A percentile compares a stretch with the other conserved stretches of the same genome.
Evolutionary conservation across 2,888 invertebrate genomes (phyloP).

Genomic region (Meghimatium bilineatum): DNA sequence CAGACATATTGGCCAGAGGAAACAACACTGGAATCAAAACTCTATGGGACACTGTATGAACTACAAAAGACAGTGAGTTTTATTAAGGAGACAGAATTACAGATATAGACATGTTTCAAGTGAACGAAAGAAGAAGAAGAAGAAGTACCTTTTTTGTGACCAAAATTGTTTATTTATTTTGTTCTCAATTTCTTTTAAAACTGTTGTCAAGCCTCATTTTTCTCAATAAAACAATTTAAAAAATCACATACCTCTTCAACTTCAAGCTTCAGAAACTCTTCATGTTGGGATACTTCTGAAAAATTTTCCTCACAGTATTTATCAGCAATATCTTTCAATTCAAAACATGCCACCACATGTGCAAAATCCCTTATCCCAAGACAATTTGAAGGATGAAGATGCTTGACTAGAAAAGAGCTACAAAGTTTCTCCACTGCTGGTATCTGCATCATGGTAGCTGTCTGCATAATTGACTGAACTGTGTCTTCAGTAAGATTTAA

Average conservation of each 20-base stretch:
- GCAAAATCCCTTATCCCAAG: conserved; percentile 52
- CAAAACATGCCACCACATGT: conserved; percentile 47
- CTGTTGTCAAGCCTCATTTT: not conserved
- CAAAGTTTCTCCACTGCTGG: conserved; percentile 50
- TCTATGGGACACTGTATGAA: too few relatives aligned
- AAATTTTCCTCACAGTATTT: conserved; percentile 53
- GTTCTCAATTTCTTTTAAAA: too few relatives aligned
- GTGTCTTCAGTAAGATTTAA: conserved; percentile 50
- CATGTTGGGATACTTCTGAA: conserved; percentile 51
- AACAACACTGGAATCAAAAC: too few relatives aligned
- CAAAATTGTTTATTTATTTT: too few relatives aligned
- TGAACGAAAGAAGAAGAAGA: too few relatives aligned
- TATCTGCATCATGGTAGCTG: conserved; percentile 54
- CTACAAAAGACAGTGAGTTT: too few relatives aligned
- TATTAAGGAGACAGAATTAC: too few relatives aligned
- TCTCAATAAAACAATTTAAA: not conserved
- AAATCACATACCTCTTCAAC: conserved; percentile 44
- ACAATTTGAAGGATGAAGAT: conserved; percentile 53
- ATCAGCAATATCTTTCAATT: conserved; percentile 44
- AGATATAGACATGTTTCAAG: too few relatives aligned
- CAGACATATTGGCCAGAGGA: too few relatives aligned
- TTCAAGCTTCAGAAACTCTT: conserved; percentile 51
- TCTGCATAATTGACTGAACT: conserved; percentile 50
- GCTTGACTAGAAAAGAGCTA: conserved; percentile 44
- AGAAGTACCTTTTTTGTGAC: too few relatives aligned